A percentile compares a stretch with the other conserved stretches of the same genome.
phyloP scores from a whole-genome alignment of 2,888 invertebrate genomes.

The Meiosimyza decipiens region DNA sequence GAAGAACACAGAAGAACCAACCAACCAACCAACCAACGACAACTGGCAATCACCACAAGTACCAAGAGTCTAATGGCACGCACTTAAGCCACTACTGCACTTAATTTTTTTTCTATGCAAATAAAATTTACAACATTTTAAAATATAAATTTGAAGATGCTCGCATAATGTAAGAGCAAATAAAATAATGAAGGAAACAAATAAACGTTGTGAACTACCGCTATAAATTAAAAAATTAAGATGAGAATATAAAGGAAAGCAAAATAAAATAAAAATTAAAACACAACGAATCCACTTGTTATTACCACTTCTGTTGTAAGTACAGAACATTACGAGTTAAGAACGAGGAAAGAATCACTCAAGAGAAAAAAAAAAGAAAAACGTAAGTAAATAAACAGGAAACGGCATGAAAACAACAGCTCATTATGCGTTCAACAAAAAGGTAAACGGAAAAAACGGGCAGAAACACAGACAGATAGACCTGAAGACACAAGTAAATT shows the following conservation, averaged over 20 bases:
- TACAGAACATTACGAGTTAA: background rate
- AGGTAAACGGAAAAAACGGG: background rate
- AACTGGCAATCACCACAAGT: too few relatives aligned
- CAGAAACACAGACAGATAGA: background rate
- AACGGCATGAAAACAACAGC: too few relatives aligned
- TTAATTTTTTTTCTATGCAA: slow-evolving; percentile 19
- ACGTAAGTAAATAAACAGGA: too few relatives aligned
- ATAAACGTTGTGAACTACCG: slow-evolving; percentile 8
- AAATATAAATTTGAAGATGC: background rate
- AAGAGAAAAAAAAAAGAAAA: background rate
- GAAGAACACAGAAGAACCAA: too few relatives aligned
- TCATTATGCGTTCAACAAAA: background rate
- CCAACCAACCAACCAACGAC: too few relatives aligned
- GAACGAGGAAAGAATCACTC: background rate
- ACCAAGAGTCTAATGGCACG: too few relatives aligned
- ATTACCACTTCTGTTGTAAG: slow-evolving; percentile 3
- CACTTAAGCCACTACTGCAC: background rate
- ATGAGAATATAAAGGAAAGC: background rate
- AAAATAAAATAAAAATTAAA: background rate
- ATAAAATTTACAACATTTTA: slow-evolving; percentile 2
- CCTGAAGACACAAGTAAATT: too few relatives aligned
- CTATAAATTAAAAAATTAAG: background rate
- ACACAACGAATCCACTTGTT: too few relatives aligned
- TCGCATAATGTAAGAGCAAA: background rate
- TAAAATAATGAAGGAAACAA: slow-evolving; percentile 7